Evolutionary conservation across 2,113 vertebrate genomes (phyloP).

Genomic region (Scytalopus superciliaris): DNA sequence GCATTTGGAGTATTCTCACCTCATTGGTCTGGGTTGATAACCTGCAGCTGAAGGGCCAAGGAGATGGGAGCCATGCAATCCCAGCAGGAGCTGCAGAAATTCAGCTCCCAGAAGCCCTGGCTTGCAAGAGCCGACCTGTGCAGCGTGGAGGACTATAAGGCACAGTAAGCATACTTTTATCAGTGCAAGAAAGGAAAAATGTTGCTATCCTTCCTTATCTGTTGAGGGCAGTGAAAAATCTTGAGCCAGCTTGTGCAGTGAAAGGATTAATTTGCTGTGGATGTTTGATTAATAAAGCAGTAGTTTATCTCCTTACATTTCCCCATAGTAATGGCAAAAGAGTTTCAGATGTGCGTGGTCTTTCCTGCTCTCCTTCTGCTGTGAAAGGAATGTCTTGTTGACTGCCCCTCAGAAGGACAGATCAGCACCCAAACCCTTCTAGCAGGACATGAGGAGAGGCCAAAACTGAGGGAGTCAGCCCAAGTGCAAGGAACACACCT

Average conservation of each 20-base stretch:
- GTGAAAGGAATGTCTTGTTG: background rate
- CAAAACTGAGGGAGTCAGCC: background rate
- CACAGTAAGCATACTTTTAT: background rate
- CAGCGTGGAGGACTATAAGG: accelerated
- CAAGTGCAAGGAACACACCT: background rate
- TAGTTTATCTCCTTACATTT: conserved; percentile 31
- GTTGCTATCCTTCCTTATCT: background rate
- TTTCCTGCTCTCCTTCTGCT: background rate
- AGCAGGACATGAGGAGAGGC: background rate
- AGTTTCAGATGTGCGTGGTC: background rate
- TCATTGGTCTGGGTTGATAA: background rate
- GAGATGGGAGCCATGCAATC: background rate
- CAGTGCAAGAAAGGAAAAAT: background rate
- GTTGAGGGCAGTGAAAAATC: background rate
- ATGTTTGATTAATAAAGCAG: conserved; percentile 47
- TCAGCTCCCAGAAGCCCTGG: background rate
- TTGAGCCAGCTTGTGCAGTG: background rate
- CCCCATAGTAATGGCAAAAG: background rate
- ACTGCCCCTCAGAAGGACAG: background rate
- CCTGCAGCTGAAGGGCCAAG: background rate
- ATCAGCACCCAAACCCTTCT: background rate
- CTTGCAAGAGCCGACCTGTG: background rate
- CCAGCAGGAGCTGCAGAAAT: background rate
- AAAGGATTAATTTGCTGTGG: conserved; percentile 39
- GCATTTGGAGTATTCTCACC: background rate